Percentiles rank a stretch among this genome's conserved stretches.
These are phyloP conservation scores for Tetranychus truncatus DNA, from an alignment of 2,888 invertebrate genomes.

Conservation along the genomic window DNA sequence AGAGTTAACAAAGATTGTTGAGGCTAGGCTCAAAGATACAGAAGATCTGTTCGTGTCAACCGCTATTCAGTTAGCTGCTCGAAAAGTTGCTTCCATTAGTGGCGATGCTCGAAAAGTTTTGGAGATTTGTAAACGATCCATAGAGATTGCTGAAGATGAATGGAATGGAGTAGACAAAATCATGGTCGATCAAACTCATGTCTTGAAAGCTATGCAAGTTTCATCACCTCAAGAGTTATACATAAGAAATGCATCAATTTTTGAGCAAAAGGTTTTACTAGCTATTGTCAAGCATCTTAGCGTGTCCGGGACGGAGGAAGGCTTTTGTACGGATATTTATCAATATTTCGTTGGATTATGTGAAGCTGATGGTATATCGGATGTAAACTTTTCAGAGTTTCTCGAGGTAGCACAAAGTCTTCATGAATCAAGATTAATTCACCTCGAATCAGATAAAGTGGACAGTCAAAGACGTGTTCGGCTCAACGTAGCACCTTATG, in stretches of 20 bases:
- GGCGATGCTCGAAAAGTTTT: slow-evolving; percentile 88
- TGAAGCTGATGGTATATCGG: slow-evolving; percentile 45
- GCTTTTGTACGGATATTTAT: slow-evolving; percentile 50
- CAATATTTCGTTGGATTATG: slow-evolving; percentile 51
- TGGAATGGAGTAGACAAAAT: not conserved
- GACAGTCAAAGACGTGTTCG: slow-evolving; percentile 45
- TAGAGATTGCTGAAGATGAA: slow-evolving; percentile 56
- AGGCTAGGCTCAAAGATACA: slow-evolving; percentile 42
- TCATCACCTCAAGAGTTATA: slow-evolving; percentile 66
- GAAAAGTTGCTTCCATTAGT: slow-evolving; percentile 76
- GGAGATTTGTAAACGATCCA: slow-evolving; percentile 73
- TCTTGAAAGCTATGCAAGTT: slow-evolving; percentile 60
- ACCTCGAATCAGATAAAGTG: slow-evolving; percentile 14
- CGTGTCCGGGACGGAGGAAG: slow-evolving; percentile 72
- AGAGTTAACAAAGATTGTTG: slow-evolving; percentile 51
- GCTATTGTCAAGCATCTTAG: slow-evolving; percentile 65
- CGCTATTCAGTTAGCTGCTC: slow-evolving; percentile 68
- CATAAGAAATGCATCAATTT: slow-evolving; percentile 48
- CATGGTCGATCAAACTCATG: slow-evolving; percentile 50
- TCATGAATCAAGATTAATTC: slow-evolving; percentile 13
- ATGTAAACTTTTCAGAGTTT: slow-evolving; percentile 15
- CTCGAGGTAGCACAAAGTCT: slow-evolving; percentile 17
- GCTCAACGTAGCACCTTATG: slow-evolving; percentile 59
- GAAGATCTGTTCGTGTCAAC: slow-evolving; percentile 59
- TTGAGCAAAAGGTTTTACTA: slow-evolving; percentile 60